These are phyloP conservation scores for Epicauta chinensis DNA, from an alignment of 1,140 invertebrate species.

Conservation along the genomic window DNA sequence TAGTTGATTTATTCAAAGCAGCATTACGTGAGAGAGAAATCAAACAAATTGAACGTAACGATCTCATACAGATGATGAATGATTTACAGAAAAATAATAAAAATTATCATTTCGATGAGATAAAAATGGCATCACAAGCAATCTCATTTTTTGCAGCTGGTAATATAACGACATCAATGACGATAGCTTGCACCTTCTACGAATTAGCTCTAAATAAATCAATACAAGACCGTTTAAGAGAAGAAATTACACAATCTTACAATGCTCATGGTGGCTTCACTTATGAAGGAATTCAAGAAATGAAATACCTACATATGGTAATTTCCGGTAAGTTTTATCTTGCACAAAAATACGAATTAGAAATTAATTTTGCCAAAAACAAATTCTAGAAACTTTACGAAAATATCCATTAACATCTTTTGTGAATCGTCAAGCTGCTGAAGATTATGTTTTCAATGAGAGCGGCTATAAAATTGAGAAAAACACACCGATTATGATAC, in stretches of 20 bases:
- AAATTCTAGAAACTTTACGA: constrained; percentile 39
- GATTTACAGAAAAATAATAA: constrained; percentile 42
- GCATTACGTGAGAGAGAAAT: constrained; percentile 31
- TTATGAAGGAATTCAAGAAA: constrained; percentile 50
- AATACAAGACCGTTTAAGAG: constrained; percentile 50
- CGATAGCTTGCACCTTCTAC: constrained; percentile 50
- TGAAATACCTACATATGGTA: constrained; percentile 51
- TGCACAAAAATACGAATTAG: no score
- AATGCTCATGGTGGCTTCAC: constrained; percentile 43
- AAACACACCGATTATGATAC: no score
- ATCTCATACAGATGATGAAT: constrained; percentile 51
- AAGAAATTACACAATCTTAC: constrained; percentile 52
- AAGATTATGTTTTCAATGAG: no score
- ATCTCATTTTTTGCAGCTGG: constrained; percentile 49
- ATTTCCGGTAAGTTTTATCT: constrained; percentile 48
- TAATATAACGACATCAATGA: constrained; percentile 58
- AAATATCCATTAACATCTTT: constrained; percentile 46
- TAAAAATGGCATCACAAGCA: constrained; percentile 34
- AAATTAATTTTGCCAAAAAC: background rate
- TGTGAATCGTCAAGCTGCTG: no score
- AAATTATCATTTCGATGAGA: constrained; percentile 4
- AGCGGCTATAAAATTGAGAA: no score
- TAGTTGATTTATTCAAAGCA: constrained; percentile 27
- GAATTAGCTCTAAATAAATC: constrained; percentile 55
- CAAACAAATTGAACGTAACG: constrained; percentile 40